A percentile compares a stretch with the other conserved stretches of the same genome.
phyloP scores from a whole-genome alignment of 2,797 vertebrate genomes.

The Diplodus puntazzo region DNA sequence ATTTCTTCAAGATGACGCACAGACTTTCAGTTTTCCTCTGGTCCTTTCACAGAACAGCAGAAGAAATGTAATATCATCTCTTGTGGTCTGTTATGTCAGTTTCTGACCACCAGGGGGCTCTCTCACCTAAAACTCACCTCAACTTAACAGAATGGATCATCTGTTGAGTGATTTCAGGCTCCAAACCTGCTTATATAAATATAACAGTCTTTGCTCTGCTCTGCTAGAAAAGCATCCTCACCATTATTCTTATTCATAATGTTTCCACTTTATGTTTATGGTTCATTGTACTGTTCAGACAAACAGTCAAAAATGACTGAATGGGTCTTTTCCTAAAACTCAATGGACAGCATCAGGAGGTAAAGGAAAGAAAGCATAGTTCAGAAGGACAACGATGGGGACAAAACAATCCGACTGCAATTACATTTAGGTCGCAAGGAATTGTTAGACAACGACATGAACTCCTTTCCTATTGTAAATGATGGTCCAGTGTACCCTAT shows the following conservation, averaged over 20 bases:
- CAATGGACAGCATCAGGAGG: too few species aligned
- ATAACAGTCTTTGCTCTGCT: not conserved
- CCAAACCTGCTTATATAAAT: not conserved
- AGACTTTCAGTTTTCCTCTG: not conserved
- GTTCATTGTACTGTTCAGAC: not conserved
- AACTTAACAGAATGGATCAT: not conserved
- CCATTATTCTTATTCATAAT: not conserved
- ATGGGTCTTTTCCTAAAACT: too few species aligned
- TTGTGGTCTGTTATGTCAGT: not conserved
- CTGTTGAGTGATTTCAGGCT: constrained; percentile 1
- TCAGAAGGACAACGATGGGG: too few species aligned
- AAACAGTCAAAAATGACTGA: too few species aligned
- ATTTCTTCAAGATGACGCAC: not conserved
- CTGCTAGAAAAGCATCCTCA: not conserved
- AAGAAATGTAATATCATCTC: not conserved
- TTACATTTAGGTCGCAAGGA: too few species aligned
- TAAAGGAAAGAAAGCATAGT: too few species aligned
- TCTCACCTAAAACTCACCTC: not conserved
- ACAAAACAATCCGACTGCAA: too few species aligned
- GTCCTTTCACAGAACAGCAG: not conserved
- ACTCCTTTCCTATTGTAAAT: too few species aligned
- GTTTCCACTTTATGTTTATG: not conserved
- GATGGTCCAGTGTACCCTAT: too few species aligned
- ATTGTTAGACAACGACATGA: too few species aligned
- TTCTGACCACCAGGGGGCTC: constrained; percentile 54